Percentiles rank a stretch among this genome's conserved stretches.
Conservation (phyloP, 64 coral and sea anemone species). For the Cladopsammia gracilis region DNA sequence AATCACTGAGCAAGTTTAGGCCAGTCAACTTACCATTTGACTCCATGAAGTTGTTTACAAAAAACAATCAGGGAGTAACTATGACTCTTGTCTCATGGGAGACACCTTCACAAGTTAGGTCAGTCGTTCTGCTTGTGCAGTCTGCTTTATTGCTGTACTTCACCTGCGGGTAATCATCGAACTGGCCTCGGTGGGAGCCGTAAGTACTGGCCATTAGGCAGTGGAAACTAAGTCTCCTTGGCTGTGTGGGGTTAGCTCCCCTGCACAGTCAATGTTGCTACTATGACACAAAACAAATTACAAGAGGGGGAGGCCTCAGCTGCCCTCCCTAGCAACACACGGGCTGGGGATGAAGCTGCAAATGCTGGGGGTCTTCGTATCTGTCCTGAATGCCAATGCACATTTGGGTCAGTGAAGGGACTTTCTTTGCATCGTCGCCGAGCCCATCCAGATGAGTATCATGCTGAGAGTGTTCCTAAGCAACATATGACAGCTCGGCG, state of each 20-base stretch:
- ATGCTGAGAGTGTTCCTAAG: neutral
- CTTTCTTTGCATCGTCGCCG: neutral
- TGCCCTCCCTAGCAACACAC: neutral
- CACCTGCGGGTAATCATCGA: neutral
- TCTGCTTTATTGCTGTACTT: neutral
- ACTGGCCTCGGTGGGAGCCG: neutral
- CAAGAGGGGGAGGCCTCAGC: neutral
- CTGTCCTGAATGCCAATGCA: neutral
- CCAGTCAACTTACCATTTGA: no score
- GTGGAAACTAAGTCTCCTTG: neutral
- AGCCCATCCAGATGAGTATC: neutral
- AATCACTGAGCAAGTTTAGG: no score
- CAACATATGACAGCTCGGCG: neutral
- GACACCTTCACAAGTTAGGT: neutral
- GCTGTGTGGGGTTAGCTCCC: neutral
- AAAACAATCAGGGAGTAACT: constrained; percentile 14
- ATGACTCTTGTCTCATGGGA: neutral
- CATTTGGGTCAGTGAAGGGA: neutral
- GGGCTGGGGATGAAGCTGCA: neutral
- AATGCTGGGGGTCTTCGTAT: neutral
- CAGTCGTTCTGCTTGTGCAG: no score
- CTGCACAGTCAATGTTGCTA: neutral
- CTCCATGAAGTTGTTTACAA: no score
- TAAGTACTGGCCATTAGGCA: neutral
- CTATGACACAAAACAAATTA: neutral